phyloP scores from a whole-genome alignment of 2,888 invertebrate genomes.

The Hypomecis punctinalis region DNA sequence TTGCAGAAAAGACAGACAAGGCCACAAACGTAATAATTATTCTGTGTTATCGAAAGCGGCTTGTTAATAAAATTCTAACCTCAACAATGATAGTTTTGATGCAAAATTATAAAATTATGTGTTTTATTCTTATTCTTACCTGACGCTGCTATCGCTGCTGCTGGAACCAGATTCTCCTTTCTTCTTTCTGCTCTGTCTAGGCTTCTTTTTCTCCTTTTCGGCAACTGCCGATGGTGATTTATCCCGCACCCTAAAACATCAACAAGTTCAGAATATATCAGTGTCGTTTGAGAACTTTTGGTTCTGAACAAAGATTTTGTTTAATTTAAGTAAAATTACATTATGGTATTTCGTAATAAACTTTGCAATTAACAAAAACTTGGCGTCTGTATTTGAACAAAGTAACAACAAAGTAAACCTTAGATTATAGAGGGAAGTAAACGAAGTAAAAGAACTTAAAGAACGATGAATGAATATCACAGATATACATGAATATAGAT shows the following conservation, averaged over 20 bases:
- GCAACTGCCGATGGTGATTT: conserved; percentile 89
- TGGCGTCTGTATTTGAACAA: too few species aligned
- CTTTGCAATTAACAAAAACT: conserved; percentile 2
- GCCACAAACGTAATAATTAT: neutral
- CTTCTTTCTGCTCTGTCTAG: conserved; percentile 85
- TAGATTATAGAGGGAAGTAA: too few species aligned
- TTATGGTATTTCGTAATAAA: conserved; percentile 16
- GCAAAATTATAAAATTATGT: too few species aligned
- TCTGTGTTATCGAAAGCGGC: neutral
- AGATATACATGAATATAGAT: too few species aligned
- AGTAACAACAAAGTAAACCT: too few species aligned
- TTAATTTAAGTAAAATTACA: conserved; percentile 30
- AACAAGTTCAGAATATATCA: conserved; percentile 9
- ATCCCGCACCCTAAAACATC: conserved; percentile 88
- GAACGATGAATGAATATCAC: too few species aligned
- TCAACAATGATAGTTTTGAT: conserved; percentile 16
- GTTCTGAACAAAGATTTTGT: neutral
- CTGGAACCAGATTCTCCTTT: conserved; percentile 90
- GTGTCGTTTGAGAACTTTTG: neutral
- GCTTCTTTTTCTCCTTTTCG: conserved; percentile 90
- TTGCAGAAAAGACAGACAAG: too few species aligned
- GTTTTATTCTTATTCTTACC: conserved; percentile 61
- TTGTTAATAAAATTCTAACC: conserved; percentile 35
- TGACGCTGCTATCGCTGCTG: conserved; percentile 92
- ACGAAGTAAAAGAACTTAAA: too few species aligned